phyloP scores from a whole-genome alignment of 1,140 invertebrate genomes.

The Zelostemma sp. region DNA sequence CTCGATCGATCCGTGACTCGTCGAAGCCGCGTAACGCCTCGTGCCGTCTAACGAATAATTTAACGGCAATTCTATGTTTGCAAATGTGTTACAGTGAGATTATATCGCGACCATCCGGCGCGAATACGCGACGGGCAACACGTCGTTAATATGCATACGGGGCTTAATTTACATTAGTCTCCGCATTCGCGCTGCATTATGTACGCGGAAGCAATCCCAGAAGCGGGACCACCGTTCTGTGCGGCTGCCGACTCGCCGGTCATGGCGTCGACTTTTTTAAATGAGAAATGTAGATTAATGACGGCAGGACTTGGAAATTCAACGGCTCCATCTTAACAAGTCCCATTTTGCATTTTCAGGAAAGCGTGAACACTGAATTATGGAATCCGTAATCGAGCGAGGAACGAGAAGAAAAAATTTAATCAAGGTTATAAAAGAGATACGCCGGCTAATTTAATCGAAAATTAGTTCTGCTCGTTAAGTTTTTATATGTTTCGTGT shows the following conservation, averaged over 20 bases:
- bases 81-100: constrained; percentile 53
- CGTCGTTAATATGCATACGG: constrained; percentile 60
- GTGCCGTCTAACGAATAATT: constrained; percentile 44
- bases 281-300: background rate
- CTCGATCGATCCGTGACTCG: background rate
- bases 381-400: too few species aligned
- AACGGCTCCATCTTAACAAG: too few species aligned
- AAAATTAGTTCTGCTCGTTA: too few species aligned
- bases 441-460: too few species aligned
- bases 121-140: constrained; percentile 47
- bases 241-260: background rate
- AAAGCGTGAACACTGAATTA: too few species aligned
- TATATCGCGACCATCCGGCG: constrained; percentile 51
- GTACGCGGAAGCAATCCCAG: constrained; percentile 41
- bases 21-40: background rate
- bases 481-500: too few species aligned
- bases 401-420: too few species aligned
- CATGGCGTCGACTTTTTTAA: background rate
- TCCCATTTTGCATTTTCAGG: too few species aligned
- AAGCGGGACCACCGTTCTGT: background rate
- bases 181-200: constrained; percentile 39
- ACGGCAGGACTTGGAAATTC: background rate
- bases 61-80: constrained; percentile 26
- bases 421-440: too few species aligned
- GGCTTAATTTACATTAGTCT: constrained; percentile 58